Conservation (phyloP, 1,140 invertebrate species). For the Procambarus virginalis region DNA sequence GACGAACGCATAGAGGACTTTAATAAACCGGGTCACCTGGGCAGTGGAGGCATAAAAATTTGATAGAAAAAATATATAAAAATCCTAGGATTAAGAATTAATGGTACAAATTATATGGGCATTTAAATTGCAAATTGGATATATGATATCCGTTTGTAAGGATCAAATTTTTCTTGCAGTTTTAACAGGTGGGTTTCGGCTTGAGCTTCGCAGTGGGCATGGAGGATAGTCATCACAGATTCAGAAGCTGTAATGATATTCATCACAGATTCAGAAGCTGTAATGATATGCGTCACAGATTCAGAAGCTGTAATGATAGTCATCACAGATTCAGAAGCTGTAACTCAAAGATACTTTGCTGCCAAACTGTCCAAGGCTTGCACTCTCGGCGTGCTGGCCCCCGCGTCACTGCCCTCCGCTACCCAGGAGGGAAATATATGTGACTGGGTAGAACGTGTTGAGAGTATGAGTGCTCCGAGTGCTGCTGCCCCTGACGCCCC, state of each 20-base stretch:
- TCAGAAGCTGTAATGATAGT: no score
- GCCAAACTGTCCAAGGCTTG: no score
- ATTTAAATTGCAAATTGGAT: not conserved
- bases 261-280: no score
- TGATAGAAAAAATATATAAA: not conserved
- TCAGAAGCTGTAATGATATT: no score
- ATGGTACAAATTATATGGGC: not conserved
- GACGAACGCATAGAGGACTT: not conserved
- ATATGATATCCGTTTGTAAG: constrained; percentile 8
- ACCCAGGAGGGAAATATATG: not conserved
- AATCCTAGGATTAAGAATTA: constrained; percentile 7
- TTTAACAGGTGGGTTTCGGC: not conserved
- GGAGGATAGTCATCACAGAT: not conserved
- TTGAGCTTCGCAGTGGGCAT: not conserved
- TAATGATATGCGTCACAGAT: no score
- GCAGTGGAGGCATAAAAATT: not conserved
- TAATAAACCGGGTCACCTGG: not conserved
- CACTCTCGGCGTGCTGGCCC: not conserved
- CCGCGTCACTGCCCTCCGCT: not conserved
- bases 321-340: no score
- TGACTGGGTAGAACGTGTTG: not conserved
- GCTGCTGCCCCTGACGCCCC: constrained; percentile 28
- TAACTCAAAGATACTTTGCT: no score
- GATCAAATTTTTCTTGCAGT: not conserved
- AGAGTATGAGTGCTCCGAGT: constrained; percentile 22